Conservation (phyloP, 2,113 vertebrate genomes). For the Poeciliopsis retropinna region DNA sequence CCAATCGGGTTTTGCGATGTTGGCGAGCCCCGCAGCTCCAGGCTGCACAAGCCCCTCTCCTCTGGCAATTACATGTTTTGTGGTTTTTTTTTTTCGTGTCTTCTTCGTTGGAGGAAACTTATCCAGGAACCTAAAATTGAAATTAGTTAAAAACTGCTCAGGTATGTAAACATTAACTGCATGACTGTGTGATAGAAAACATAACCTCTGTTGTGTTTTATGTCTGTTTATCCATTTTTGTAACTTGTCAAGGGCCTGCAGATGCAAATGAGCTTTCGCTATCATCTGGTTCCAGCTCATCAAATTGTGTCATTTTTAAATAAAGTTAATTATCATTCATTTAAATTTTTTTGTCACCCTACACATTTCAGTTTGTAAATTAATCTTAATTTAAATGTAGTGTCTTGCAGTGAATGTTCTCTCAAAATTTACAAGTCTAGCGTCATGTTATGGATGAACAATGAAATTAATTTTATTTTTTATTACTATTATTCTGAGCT, state of each 20-base stretch:
- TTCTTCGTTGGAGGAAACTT: neutral
- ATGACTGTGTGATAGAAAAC: too few relatives aligned
- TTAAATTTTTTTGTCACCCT: too few relatives aligned
- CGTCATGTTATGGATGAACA: constrained; percentile 6
- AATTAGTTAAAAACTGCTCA: too few relatives aligned
- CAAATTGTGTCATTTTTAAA: too few relatives aligned
- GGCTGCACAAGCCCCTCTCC: constrained; percentile 24
- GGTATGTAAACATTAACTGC: too few relatives aligned
- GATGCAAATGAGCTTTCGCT: too few relatives aligned
- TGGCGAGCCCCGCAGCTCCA: constrained; percentile 45
- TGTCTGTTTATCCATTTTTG: too few relatives aligned
- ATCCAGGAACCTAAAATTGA: neutral
- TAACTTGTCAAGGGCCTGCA: too few relatives aligned
- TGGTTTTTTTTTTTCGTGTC: neutral
- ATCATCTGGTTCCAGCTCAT: too few relatives aligned
- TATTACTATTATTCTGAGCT: neutral
- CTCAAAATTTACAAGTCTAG: neutral
- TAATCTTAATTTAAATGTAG: neutral
- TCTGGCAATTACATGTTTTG: constrained; percentile 58
- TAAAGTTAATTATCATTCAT: too few relatives aligned
- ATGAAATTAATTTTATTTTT: constrained; percentile 25
- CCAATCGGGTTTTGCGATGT: constrained; percentile 68
- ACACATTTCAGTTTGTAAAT: neutral
- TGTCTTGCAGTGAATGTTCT: constrained; percentile 25
- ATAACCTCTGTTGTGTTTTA: too few relatives aligned